Evolutionary conservation across 2,888 invertebrate species (phyloP).

Genomic region (Pandemis corylana): DNA sequence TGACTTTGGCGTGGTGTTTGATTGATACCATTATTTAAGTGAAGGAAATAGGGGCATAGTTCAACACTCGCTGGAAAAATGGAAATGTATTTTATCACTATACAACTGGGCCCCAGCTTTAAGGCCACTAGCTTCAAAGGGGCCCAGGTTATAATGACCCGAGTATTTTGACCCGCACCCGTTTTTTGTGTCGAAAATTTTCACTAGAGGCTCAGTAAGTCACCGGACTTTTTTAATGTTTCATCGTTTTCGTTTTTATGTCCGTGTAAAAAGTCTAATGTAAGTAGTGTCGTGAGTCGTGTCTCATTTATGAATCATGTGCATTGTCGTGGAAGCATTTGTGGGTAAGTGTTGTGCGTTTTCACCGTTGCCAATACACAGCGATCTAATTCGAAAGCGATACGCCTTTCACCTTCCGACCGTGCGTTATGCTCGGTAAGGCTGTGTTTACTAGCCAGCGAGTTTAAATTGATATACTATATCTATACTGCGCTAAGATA

Average conservation of each 20-base stretch:
- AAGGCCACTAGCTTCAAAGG: no score
- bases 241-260: not conserved
- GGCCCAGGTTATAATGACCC: no score
- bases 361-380: constrained; percentile 75
- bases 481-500: not conserved
- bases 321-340: constrained; percentile 26
- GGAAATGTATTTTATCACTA: no score
- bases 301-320: constrained; percentile 5
- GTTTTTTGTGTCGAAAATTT: not conserved
- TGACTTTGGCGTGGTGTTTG: constrained; percentile 29
- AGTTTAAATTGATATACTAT: constrained; percentile 3
- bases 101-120: no score
- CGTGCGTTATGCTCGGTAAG: constrained; percentile 56
- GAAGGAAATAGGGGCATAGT: not conserved
- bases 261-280: not conserved
- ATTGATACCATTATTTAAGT: constrained; percentile 35
- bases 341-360: constrained; percentile 58
- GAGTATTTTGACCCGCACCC: not conserved
- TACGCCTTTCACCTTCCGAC: constrained; percentile 82
- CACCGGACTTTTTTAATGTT: not conserved
- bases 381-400: constrained; percentile 83
- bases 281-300: not conserved
- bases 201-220: not conserved
- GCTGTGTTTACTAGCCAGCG: constrained; percentile 24
- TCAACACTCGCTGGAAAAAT: not conserved